These are phyloP conservation scores for Percina caprodes DNA, from an alignment of 2,113 vertebrate genomes.

Conservation along the genomic window DNA sequence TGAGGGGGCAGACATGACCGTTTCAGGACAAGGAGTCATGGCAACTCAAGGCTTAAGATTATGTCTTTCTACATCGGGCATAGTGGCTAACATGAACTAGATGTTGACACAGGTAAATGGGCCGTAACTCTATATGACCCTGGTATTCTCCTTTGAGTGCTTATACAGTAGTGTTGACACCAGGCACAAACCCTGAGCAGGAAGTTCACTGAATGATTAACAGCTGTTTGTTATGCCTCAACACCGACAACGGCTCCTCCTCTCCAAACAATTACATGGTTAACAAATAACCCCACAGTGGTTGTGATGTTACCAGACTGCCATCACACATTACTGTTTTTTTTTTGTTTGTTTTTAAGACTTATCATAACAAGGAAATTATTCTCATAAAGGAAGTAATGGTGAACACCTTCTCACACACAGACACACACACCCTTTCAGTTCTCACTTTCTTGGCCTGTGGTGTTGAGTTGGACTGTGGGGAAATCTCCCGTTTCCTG, in stretches of 20 bases:
- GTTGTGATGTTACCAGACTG: slow-evolving; percentile 11
- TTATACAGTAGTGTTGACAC: slow-evolving; percentile 21
- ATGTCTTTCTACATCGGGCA: not conserved
- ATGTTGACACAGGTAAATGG: slow-evolving; percentile 48
- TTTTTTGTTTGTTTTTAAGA: not conserved
- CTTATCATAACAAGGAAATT: slow-evolving; percentile 75
- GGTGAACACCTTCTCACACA: not conserved
- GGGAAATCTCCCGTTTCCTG: slow-evolving; percentile 73
- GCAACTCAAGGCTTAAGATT: not conserved
- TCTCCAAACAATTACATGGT: slow-evolving; percentile 3
- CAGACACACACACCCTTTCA: slow-evolving; percentile 64
- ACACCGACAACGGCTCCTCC: not conserved
- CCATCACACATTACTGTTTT: not conserved
- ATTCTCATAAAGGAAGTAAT: slow-evolving; percentile 75
- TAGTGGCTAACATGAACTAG: not conserved
- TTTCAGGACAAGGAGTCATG: not conserved
- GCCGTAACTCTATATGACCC: slow-evolving; percentile 1
- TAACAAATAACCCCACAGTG: not conserved
- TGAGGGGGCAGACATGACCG: not conserved
- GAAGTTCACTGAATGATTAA: slow-evolving; percentile 59
- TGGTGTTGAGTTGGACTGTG: slow-evolving; percentile 2
- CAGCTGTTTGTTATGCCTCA: slow-evolving; percentile 33
- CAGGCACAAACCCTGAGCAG: slow-evolving; percentile 30
- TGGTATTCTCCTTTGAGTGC: slow-evolving; percentile 16
- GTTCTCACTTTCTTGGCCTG: slow-evolving; percentile 78